A percentile compares a stretch with the other conserved stretches of the same genome.
phyloP scores from a whole-genome alignment of 2,113 vertebrate genomes.

The Geococcyx californianus region DNA sequence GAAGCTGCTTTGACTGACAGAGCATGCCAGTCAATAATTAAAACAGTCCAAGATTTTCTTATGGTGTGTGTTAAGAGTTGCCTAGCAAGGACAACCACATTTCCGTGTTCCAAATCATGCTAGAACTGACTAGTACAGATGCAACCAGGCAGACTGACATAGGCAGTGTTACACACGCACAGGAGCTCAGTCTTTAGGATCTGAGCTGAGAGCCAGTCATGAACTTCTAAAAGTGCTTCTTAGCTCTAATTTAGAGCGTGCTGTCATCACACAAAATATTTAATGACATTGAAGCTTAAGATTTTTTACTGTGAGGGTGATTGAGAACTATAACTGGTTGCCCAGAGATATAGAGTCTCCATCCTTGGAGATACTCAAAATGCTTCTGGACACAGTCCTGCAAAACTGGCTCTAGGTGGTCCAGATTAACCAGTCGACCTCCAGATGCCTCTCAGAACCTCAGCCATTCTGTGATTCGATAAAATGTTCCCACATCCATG shows the following conservation, averaged over 20 bases:
- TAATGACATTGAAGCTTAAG: background rate
- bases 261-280: background rate
- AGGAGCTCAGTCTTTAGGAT: background rate
- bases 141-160: background rate
- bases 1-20: background rate
- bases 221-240: background rate
- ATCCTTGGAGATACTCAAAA: background rate
- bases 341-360: background rate
- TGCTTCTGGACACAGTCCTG: background rate
- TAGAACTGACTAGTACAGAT: background rate
- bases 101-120: background rate
- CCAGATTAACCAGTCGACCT: background rate
- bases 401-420: background rate
- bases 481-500: background rate
- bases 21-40: background rate
- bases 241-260: background rate
- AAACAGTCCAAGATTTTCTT: background rate
- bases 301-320: background rate
- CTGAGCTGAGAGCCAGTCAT: background rate
- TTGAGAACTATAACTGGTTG: background rate
- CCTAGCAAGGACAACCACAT: background rate
- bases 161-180: background rate
- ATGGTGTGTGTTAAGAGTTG: background rate
- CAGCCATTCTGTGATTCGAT: background rate
- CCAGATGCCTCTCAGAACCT: background rate